phyloP scores from a whole-genome alignment of 2,113 vertebrate species.

The Pluvialis apricaria region DNA sequence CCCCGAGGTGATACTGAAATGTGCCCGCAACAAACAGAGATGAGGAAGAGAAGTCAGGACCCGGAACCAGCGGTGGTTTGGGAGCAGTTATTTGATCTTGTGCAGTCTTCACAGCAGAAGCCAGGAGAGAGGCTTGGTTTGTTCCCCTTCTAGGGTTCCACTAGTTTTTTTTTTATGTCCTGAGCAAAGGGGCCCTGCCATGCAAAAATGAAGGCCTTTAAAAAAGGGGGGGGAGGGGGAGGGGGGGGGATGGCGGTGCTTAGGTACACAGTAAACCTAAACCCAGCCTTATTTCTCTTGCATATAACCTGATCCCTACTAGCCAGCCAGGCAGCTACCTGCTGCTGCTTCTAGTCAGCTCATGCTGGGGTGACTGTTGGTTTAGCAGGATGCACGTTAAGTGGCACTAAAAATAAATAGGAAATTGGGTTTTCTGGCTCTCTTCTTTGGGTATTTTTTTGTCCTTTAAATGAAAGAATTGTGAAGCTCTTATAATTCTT shows the following conservation, averaged over 20 bases:
- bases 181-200: neutral
- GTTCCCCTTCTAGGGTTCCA: neutral
- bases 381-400: constrained; percentile 36
- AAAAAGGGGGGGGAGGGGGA: neutral
- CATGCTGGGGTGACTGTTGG: constrained; percentile 29
- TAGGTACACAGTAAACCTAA: neutral
- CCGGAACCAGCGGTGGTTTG: neutral
- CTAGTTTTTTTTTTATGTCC: neutral
- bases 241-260: no score
- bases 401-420: constrained; percentile 52
- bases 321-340: constrained; percentile 15
- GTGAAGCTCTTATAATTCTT: neutral
- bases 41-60: no score
- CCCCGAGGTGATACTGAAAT: neutral
- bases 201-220: neutral
- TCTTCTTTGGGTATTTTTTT: neutral
- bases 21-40: neutral
- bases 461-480: neutral
- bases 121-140: neutral
- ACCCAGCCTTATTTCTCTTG: neutral
- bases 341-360: constrained; percentile 34
- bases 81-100: neutral
- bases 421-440: neutral
- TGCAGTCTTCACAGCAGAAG: neutral
- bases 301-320: neutral